phyloP scores from a whole-genome alignment of 2,888 invertebrate genomes.

The Drosophila demipolita region DNA sequence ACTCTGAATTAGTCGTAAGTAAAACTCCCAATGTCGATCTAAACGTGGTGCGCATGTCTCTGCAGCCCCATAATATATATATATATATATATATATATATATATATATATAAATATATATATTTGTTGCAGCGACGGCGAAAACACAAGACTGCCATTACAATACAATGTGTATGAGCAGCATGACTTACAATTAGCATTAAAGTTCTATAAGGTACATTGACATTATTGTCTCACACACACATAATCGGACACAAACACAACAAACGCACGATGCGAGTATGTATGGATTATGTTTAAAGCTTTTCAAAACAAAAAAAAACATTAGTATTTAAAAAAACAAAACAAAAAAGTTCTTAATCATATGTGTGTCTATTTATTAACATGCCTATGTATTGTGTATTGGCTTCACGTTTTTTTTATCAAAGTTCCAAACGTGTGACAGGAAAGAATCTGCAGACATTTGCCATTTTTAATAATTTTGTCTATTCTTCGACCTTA shows the following conservation, averaged over 20 bases:
- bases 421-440: conserved; percentile 38
- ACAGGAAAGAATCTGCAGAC: conserved; percentile 19
- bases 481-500: conserved; percentile 17
- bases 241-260: conserved; percentile 58
- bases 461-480: conserved; percentile 56
- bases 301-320: conserved; percentile 40
- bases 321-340: conserved; percentile 44
- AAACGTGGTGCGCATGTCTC: conserved; percentile 64
- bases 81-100: conserved; percentile 34
- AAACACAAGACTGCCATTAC: conserved; percentile 74
- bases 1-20: conserved; percentile 54
- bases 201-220: conserved; percentile 74
- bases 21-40: conserved; percentile 72
- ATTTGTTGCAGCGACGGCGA: conserved; percentile 44
- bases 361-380: conserved; percentile 45
- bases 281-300: conserved; percentile 49
- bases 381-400: conserved; percentile 43
- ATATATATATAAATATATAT: conserved; percentile 12
- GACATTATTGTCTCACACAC: conserved; percentile 68
- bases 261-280: conserved; percentile 25
- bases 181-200: conserved; percentile 81
- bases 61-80: conserved; percentile 42
- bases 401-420: conserved; percentile 47
- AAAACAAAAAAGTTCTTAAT: conserved; percentile 29
- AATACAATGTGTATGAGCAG: conserved; percentile 75